Conservation (phyloP, 2,888 invertebrate species). For the Zhengitettix transpicula region DNA sequence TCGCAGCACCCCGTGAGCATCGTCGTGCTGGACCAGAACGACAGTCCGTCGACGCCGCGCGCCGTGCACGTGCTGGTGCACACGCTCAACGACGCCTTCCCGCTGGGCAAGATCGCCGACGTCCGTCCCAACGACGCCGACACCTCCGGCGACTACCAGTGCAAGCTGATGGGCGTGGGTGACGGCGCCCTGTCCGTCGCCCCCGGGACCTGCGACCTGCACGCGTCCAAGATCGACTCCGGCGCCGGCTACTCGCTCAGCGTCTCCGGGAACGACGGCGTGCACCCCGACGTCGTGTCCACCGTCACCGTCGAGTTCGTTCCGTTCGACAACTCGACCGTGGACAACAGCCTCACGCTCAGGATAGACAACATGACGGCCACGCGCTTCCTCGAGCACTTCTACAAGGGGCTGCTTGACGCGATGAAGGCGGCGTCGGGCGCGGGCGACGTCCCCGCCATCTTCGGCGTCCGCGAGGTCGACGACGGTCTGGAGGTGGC, state of each 20-base stretch:
- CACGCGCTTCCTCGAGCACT: conserved; percentile 53
- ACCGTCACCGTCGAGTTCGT: conserved; percentile 70
- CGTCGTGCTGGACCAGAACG: conserved; percentile 72
- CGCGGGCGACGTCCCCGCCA: conserved; percentile 41
- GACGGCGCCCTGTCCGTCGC: conserved; percentile 32
- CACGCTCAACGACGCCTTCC: conserved; percentile 38
- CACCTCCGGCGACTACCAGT: conserved; percentile 74
- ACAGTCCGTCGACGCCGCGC: conserved; percentile 72
- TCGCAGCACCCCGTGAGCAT: conserved; percentile 63
- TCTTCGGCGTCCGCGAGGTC: conserved; percentile 59
- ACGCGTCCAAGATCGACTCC: background rate
- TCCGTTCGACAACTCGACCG: conserved; percentile 60
- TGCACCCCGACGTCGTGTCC: conserved; percentile 72
- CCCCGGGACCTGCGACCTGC: background rate
- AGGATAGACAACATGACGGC: conserved; percentile 57
- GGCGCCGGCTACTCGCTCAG: conserved; percentile 45
- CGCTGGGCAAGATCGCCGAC: conserved; percentile 72
- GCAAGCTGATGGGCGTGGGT: conserved; percentile 46
- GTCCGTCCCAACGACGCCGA: conserved; percentile 88
- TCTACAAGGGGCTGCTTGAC: conserved; percentile 58
- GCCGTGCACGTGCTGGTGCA: conserved; percentile 63
- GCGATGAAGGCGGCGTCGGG: conserved; percentile 44
- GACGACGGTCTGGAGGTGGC: conserved; percentile 51
- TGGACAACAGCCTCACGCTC: conserved; percentile 68
- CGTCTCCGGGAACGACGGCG: conserved; percentile 78